Conservation (phyloP, 2,888 invertebrate species). For the Furcula furcula region DNA sequence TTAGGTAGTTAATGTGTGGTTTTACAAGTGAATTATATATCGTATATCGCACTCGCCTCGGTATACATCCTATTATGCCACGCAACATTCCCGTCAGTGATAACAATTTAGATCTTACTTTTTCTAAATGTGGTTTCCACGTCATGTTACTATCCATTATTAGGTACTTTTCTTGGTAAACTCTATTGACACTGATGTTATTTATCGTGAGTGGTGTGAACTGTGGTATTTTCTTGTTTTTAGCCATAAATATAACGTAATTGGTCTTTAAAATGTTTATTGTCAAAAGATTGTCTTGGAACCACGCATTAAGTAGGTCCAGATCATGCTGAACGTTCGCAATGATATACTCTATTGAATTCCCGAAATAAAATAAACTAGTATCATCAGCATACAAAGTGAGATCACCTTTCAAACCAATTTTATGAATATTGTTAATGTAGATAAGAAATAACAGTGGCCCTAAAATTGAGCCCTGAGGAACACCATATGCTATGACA, state of each 20-base stretch:
- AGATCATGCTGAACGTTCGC: conserved; percentile 14
- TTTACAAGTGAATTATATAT: no score
- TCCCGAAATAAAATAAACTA: conserved; percentile 14
- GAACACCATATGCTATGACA: background rate
- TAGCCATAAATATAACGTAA: conserved; percentile 11
- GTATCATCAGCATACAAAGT: conserved; percentile 11
- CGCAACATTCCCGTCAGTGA: conserved; percentile 13
- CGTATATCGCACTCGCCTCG: no score
- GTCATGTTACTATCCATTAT: conserved; percentile 11
- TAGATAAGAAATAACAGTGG: background rate
- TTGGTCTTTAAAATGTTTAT: conserved; percentile 13
- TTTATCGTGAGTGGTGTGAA: conserved; percentile 4
- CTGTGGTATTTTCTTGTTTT: conserved; percentile 8
- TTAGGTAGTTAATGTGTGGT: no score
- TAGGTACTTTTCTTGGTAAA: conserved; percentile 17
- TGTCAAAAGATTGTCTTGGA: conserved; percentile 14
- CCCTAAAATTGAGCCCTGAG: background rate
- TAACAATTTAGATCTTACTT: conserved; percentile 11
- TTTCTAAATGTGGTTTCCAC: conserved; percentile 18
- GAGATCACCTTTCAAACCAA: conserved; percentile 4
- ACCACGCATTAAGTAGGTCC: conserved; percentile 12
- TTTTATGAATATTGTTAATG: conserved; percentile 2
- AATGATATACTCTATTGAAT: conserved; percentile 5
- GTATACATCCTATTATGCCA: no score
- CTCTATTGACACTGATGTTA: conserved; percentile 4